Conservation (phyloP, 2,888 invertebrate species). For the Hirtodrosophila cameraria region DNA sequence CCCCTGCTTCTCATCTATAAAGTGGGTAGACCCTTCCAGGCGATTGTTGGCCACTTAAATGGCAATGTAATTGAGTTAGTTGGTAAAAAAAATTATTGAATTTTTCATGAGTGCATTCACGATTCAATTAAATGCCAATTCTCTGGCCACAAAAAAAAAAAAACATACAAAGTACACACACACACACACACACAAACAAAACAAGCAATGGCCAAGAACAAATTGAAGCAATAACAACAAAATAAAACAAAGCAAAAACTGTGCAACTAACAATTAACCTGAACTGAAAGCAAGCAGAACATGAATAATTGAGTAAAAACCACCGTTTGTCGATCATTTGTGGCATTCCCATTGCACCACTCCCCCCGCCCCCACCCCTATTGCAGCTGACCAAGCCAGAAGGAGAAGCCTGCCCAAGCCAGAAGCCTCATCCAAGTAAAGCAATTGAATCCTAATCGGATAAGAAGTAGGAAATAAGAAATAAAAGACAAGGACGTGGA, state of each 20-base stretch:
- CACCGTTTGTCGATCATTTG: slow-evolving; percentile 44
- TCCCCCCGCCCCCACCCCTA: too few species aligned
- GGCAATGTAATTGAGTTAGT: slow-evolving; percentile 64
- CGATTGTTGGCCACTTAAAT: slow-evolving; percentile 43
- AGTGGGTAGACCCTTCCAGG: too few species aligned
- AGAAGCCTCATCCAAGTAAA: too few species aligned
- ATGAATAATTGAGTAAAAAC: slow-evolving; percentile 19
- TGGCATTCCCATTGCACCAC: not conserved
- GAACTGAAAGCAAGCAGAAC: too few species aligned
- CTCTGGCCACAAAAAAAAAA: slow-evolving; percentile 1
- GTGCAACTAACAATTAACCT: too few species aligned
- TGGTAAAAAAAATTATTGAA: slow-evolving; percentile 68
- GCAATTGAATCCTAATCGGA: too few species aligned
- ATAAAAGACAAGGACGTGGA: too few species aligned
- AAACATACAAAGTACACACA: too few species aligned
- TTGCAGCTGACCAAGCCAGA: slow-evolving; percentile 39
- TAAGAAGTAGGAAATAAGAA: too few species aligned
- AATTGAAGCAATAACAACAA: slow-evolving; percentile 5
- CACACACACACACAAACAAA: too few species aligned
- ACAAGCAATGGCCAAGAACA: not conserved
- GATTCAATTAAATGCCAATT: slow-evolving; percentile 61
- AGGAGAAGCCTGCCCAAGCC: too few species aligned
- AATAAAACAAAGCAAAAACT: too few species aligned
- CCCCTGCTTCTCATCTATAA: not conserved
- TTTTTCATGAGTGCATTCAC: slow-evolving; percentile 69